Evolutionary conservation across 2,797 vertebrate species (phyloP).

Genomic region (Rhinella marina): DNA sequence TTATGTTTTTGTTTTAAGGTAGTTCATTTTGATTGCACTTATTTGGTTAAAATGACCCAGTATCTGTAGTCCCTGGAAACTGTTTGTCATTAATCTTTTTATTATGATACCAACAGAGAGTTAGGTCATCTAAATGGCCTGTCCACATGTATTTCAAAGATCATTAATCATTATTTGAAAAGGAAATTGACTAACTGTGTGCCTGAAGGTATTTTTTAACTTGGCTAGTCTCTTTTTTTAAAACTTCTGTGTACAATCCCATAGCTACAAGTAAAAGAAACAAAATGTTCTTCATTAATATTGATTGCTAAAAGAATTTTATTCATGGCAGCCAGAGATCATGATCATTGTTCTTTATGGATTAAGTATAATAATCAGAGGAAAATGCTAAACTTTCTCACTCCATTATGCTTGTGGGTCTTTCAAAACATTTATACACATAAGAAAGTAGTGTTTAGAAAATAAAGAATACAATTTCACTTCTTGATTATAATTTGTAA

Average conservation of each 20-base stretch:
- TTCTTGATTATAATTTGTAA: too few relatives aligned
- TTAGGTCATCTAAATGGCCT: slow-evolving; percentile 62
- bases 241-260: slow-evolving; percentile 43
- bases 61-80: slow-evolving; percentile 45
- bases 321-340: slow-evolving; percentile 30
- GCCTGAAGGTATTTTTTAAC: slow-evolving; percentile 56
- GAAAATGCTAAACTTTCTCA: background rate
- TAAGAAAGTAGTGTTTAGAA: background rate
- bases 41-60: slow-evolving; percentile 48
- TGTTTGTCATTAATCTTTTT: slow-evolving; percentile 62
- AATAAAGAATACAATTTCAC: background rate
- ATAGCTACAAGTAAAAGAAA: slow-evolving; percentile 33
- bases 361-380: slow-evolving; percentile 41
- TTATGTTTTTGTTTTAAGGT: slow-evolving; percentile 44
- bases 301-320: slow-evolving; percentile 37
- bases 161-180: slow-evolving; percentile 62
- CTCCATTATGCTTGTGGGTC: background rate
- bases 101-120: slow-evolving; percentile 59
- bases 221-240: slow-evolving; percentile 34
- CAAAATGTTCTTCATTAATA: slow-evolving; percentile 44
- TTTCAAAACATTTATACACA: background rate
- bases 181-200: slow-evolving; percentile 60
- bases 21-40: slow-evolving; percentile 51
- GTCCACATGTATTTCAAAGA: slow-evolving; percentile 59
- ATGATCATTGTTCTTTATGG: slow-evolving; percentile 42